phyloP scores from a whole-genome alignment of 2,797 vertebrate species.

The Mormyrops attenuatus region DNA sequence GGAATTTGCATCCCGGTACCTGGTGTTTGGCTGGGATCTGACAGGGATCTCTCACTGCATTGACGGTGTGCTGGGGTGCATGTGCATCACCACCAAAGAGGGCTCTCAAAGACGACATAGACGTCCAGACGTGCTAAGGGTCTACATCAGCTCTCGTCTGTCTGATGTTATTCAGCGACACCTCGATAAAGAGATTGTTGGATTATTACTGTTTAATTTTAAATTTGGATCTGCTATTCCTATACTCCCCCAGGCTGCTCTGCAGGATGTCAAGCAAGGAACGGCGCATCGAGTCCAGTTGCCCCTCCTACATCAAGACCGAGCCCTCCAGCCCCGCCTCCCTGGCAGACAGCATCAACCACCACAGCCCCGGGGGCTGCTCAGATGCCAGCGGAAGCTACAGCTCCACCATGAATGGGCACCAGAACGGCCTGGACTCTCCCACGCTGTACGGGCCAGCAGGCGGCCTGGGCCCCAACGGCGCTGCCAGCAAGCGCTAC shows the following conservation, averaged over 20 bases:
- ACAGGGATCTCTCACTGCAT: not conserved
- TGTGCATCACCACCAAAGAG: not conserved
- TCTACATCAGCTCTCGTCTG: not conserved
- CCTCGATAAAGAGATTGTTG: not conserved
- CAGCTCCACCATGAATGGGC: slow-evolving; percentile 74
- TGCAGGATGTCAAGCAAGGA: slow-evolving; percentile 85
- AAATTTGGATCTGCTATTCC: not conserved
- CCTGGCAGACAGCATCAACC: slow-evolving; percentile 80
- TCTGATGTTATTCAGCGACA: not conserved
- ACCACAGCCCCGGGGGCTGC: slow-evolving; percentile 78
- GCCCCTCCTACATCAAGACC: slow-evolving; percentile 81
- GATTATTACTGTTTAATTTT: not conserved
- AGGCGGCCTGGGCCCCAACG: slow-evolving; percentile 60
- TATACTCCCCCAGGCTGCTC: slow-evolving; percentile 66
- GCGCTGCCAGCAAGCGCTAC: slow-evolving; percentile 67
- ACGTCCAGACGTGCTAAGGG: not conserved
- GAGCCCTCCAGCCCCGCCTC: slow-evolving; percentile 82
- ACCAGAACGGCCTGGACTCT: slow-evolving; percentile 83
- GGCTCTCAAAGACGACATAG: not conserved
- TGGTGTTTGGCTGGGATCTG: not conserved
- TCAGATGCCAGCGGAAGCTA: slow-evolving; percentile 82
- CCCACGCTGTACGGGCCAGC: slow-evolving; percentile 69
- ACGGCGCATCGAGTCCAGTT: slow-evolving; percentile 78
- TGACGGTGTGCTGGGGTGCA: not conserved
- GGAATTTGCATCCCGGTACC: not conserved